Evolutionary conservation across 64 coral and sea anemone species (phyloP).

Genomic region (Montipora efflorescens): DNA sequence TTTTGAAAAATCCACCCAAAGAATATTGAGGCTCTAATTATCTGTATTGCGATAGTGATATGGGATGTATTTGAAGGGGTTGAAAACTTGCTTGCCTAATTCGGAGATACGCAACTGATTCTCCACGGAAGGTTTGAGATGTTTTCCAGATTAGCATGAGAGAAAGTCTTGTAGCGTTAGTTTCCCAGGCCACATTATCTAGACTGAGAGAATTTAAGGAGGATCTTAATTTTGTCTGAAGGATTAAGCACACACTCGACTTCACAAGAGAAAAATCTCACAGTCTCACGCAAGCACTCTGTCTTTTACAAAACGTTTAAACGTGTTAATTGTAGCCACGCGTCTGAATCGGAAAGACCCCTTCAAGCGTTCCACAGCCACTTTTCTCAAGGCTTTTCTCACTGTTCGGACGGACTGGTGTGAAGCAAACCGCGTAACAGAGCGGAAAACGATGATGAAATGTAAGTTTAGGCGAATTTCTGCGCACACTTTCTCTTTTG

Average conservation of each 20-base stretch:
- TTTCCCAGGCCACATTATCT: not conserved
- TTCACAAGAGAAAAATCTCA: not conserved
- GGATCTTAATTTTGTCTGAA: not conserved
- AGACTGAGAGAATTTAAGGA: not conserved
- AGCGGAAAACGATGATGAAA: not conserved
- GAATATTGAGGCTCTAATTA: not conserved
- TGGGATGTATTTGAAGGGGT: constrained; percentile 2
- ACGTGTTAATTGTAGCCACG: constrained; percentile 57
- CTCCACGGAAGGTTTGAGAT: not conserved
- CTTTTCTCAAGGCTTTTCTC: not conserved
- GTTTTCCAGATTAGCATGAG: not conserved
- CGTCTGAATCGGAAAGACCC: constrained; percentile 17
- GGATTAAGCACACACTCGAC: constrained; percentile 13
- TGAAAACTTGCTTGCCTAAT: not conserved
- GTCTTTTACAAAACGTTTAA: constrained; percentile 50
- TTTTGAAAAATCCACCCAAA: not conserved
- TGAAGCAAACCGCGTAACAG: not conserved
- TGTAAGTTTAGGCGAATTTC: not conserved
- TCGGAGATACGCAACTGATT: not conserved
- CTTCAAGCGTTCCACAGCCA: constrained; percentile 2
- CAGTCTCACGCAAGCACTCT: constrained; percentile 18
- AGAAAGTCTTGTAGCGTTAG: too few species aligned
- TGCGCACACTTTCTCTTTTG: not conserved
- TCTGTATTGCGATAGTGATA: not conserved
- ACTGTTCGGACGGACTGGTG: not conserved